A percentile compares a stretch with the other conserved stretches of the same genome.
phyloP scores from a whole-genome alignment of 2,888 invertebrate genomes.

The Andricus curvator region DNA sequence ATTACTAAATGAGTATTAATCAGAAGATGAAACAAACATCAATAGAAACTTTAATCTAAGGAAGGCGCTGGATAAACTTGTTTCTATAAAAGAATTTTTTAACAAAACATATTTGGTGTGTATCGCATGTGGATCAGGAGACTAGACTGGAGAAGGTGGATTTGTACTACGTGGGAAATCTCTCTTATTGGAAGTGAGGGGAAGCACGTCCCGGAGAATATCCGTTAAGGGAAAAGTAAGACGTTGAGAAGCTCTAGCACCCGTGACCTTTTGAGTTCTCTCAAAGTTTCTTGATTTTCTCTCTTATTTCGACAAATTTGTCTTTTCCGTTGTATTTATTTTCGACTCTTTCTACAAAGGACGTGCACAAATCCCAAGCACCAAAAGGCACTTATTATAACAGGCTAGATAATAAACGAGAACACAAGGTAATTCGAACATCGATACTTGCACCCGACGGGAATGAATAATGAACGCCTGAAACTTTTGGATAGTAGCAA shows the following conservation, averaged over 20 bases:
- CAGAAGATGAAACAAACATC: no score
- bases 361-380: neutral
- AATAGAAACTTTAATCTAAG: no score
- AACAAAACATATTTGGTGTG: neutral
- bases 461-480: neutral
- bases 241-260: constrained; percentile 22
- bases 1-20: no score
- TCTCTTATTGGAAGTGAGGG: constrained; percentile 17
- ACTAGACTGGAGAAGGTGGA: neutral
- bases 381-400: neutral
- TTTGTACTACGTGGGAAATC: neutral
- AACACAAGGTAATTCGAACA: neutral
- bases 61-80: no score
- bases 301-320: constrained; percentile 15
- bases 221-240: constrained; percentile 40
- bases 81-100: neutral
- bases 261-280: constrained; percentile 37
- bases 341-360: neutral
- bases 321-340: constrained; percentile 22
- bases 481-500: neutral
- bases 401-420: neutral
- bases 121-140: neutral
- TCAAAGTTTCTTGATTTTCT: constrained; percentile 27
- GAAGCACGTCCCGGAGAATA: constrained; percentile 21
- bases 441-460: neutral